Base-by-base conservation (phyloP, 2,113 vertebrate genomes). In the Elanoides forficatus region DNA sequence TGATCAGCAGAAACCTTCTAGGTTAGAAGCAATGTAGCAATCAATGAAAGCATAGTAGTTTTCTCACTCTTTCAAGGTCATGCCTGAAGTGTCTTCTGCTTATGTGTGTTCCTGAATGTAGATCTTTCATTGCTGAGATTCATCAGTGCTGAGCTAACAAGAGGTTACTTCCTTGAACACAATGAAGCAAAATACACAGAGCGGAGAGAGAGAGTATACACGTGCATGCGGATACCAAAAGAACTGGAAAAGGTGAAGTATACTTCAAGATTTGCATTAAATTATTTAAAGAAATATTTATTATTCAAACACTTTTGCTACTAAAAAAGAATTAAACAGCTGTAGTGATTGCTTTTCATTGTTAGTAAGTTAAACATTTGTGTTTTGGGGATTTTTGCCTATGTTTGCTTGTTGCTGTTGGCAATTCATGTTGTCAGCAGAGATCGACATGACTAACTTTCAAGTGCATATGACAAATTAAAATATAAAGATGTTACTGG, bases 81-180 rank as follows among this genome's bases (percentile, higher is more conserved):
- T 68, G 47, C 32, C 88, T 92, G 20, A 93, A 94, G 13, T 90
- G 21, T 36, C 53, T 94, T 93, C 47, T 96, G 52, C 78, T 94
- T 92, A 4, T 94, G 67, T 47, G 91, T 97, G 94, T 96, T 93
- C 97, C 90, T 97, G 90, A 67, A 97, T 97, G 48, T 97, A 99
- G 99, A 99, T 93, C 98, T 99, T 59, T 99, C 99, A 13, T 93
- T 99, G 93, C 94, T 99, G 72, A 98, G 98, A 81, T 99, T 99
- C 98, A 99, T 99, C 97, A 98, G 98, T 89, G 98, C 99, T 40
- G 99, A 99, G 95, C 98, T 99, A 93, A 99, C 99, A 66, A 98
- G 99, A 97, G 99, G 99, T 45, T 99, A 99, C 98, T 99, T 99
- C 98, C 99, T 99, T 96, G 99, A 99, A 94, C 99, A 99, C 98